Percentiles rank a stretch among this genome's conserved stretches.
Evolutionary conservation across 2,797 vertebrate species (phyloP).

Genomic region (Bradypus variegatus): DNA sequence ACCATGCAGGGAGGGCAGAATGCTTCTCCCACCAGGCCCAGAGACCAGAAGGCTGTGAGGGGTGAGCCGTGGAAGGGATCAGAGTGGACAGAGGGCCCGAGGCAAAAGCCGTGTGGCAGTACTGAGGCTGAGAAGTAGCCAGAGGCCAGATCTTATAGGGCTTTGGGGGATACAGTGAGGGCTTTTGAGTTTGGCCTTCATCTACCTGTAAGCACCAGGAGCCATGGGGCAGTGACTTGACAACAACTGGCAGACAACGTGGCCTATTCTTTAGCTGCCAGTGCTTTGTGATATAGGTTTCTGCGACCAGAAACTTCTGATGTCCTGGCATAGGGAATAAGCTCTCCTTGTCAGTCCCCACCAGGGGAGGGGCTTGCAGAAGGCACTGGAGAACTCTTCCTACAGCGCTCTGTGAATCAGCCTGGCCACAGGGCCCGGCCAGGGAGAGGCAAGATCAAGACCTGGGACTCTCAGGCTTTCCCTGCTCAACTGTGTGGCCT

Average conservation of each 20-base stretch:
- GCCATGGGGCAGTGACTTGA: neutral
- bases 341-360: neutral
- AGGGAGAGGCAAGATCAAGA: neutral
- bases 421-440: neutral
- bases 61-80: neutral
- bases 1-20: neutral
- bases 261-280: neutral
- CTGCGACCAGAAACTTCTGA: neutral
- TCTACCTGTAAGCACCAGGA: no score
- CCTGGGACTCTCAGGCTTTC: neutral
- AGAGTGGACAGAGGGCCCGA: rapidly evolving
- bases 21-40: neutral
- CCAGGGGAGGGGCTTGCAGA: neutral
- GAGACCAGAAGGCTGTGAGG: neutral
- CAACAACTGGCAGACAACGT: neutral
- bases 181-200: neutral
- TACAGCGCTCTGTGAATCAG: neutral
- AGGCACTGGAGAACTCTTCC: neutral
- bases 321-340: neutral
- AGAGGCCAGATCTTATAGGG: neutral
- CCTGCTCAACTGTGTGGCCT: neutral
- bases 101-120: rapidly evolving
- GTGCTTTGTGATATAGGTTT: neutral
- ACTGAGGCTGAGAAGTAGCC: neutral
- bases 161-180: neutral